These are phyloP conservation scores for Siniperca undulata DNA, from an alignment of 2,797 vertebrate species.

Conservation along the genomic window DNA sequence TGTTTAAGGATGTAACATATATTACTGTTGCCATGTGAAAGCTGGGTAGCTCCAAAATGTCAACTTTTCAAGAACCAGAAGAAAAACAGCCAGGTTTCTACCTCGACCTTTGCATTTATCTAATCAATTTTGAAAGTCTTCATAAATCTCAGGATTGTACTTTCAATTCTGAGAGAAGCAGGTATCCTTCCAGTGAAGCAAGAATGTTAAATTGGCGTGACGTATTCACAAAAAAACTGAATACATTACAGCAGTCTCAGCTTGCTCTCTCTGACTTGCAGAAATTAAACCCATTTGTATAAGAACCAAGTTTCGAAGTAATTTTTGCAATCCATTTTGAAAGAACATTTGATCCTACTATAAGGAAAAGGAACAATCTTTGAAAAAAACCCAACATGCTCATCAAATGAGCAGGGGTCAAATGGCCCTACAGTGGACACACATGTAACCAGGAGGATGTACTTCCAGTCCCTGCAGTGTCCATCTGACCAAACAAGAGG, in stretches of 20 bases:
- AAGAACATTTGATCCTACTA: slow-evolving; percentile 47
- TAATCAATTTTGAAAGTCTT: slow-evolving; percentile 12
- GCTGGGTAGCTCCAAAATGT: slow-evolving; percentile 1
- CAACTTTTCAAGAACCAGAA: slow-evolving; percentile 20
- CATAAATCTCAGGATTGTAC: not conserved
- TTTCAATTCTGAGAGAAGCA: not conserved
- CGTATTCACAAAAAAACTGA: not conserved
- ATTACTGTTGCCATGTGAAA: not conserved
- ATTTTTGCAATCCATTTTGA: slow-evolving; percentile 68
- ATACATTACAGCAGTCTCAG: not conserved
- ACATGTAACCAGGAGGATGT: slow-evolving; percentile 49
- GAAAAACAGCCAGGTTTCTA: slow-evolving; percentile 3
- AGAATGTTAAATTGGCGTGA: not conserved
- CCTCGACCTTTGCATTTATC: slow-evolving; percentile 25
- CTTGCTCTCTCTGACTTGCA: slow-evolving; percentile 4
- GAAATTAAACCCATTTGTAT: slow-evolving; percentile 49
- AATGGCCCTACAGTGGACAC: slow-evolving; percentile 46
- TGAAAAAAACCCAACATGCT: slow-evolving; percentile 31
- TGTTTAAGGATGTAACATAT: not conserved
- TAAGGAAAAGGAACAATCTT: not conserved
- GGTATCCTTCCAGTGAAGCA: not conserved
- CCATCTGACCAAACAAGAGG: slow-evolving; percentile 83
- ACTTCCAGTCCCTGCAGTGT: slow-evolving; percentile 59
- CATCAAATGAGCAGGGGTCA: slow-evolving; percentile 61
- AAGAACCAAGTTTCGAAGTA: slow-evolving; percentile 42